Percentiles rank a stretch among this genome's conserved stretches.
phyloP scores from a whole-genome alignment of 2,113 vertebrate genomes.

The Pongo pygmaeus region DNA sequence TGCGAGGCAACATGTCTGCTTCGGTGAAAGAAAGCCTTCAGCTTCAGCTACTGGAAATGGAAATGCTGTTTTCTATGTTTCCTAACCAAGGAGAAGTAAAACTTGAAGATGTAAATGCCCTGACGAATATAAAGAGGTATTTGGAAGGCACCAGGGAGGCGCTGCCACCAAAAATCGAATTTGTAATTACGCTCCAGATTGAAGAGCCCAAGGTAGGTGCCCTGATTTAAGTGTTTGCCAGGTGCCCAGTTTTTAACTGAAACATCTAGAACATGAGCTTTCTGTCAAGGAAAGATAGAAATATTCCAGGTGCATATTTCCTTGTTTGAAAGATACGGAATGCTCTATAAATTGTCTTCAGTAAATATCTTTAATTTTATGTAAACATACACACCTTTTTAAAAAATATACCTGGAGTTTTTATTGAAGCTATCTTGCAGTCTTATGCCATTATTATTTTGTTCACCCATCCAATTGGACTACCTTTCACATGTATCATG shows the following conservation, averaged over 20 bases:
- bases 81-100: slow-evolving; percentile 84
- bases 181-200: slow-evolving; percentile 74
- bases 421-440: background rate
- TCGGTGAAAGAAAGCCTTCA: slow-evolving; percentile 79
- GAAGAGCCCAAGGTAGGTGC: slow-evolving; percentile 81
- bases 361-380: slow-evolving; percentile 8
- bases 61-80: slow-evolving; percentile 88
- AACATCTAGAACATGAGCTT: background rate
- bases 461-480: background rate
- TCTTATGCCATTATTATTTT: background rate
- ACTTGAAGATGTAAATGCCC: slow-evolving; percentile 77
- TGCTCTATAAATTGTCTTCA: background rate
- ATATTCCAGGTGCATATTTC: background rate
- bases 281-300: background rate
- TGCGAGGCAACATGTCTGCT: slow-evolving; percentile 73
- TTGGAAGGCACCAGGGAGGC: slow-evolving; percentile 67
- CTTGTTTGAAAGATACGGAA: slow-evolving; percentile 7
- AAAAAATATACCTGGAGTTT: background rate
- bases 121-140: slow-evolving; percentile 78
- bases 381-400: background rate
- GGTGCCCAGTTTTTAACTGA: background rate
- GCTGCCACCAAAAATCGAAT: slow-evolving; percentile 81
- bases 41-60: slow-evolving; percentile 86
- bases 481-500: background rate
- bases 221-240: background rate